These are phyloP conservation scores for Dascillus cervinus DNA, from an alignment of 2,888 invertebrate genomes.

Conservation along the genomic window DNA sequence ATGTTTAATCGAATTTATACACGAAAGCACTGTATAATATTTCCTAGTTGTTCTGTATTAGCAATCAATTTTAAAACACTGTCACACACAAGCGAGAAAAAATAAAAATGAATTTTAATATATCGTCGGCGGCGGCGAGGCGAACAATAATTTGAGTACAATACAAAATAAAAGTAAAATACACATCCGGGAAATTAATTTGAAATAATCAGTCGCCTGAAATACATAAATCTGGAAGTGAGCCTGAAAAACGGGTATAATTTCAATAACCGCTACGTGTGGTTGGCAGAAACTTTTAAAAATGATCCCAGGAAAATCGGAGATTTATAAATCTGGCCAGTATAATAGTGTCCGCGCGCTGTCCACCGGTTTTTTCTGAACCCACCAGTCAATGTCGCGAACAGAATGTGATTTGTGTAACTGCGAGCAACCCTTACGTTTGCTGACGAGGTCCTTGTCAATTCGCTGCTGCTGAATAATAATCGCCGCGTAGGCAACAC, in stretches of 20 bases:
- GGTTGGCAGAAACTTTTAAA: constrained; percentile 33
- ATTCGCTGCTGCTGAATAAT: constrained; percentile 5
- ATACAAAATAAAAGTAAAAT: too few species aligned
- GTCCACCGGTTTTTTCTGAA: constrained; percentile 30
- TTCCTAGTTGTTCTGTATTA: too few species aligned
- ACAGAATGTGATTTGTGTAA: constrained; percentile 35
- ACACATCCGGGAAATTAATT: constrained; percentile 7
- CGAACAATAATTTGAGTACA: too few species aligned
- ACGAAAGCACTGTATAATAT: too few species aligned
- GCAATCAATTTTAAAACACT: too few species aligned
- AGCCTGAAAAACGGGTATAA: constrained; percentile 30
- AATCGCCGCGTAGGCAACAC: too few species aligned
- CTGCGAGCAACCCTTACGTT: constrained; percentile 34
- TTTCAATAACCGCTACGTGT: constrained; percentile 34
- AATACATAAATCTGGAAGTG: constrained; percentile 31
- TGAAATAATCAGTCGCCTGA: constrained; percentile 14
- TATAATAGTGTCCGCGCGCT: constrained; percentile 32
- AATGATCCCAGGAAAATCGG: constrained; percentile 24
- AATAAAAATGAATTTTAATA: too few species aligned
- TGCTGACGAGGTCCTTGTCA: constrained; percentile 22
- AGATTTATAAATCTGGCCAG: constrained; percentile 29
- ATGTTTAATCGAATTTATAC: too few species aligned
- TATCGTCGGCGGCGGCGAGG: too few species aligned
- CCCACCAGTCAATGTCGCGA: constrained; percentile 36
- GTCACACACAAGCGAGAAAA: too few species aligned